Evolutionary conservation across 2,888 invertebrate genomes (phyloP), one percentile per base, ranked within the genome.

Genomic region (Aphidoletes aphidimyza): DNA sequence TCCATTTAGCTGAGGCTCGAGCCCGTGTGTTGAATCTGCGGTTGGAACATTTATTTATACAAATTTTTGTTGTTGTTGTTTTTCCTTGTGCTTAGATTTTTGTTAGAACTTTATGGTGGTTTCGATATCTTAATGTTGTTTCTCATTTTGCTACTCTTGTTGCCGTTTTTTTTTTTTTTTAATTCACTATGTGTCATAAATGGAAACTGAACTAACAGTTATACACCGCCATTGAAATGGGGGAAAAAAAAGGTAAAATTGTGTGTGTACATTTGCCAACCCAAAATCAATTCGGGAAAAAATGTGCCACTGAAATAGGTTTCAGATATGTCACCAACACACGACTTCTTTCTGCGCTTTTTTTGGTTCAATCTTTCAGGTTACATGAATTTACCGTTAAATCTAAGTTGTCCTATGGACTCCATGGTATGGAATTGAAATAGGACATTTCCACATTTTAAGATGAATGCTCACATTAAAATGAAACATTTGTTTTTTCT

Each of bases 311-410:
- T 69, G 69, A 69, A 69, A 69, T 30, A 69, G 9, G 34, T 69
- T 69, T 34, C 69, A 69, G 11, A 54, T 54, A 54, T 69, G 69
- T 69, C 69, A 69, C 14, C 34, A 30, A 26, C 69, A 69, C 69
- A 30, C 30, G 3, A n/a, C 22, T 5, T 54, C 14, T 54, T 22
- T 54, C 14, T 54, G n/a, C n/a, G n/a, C 54, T 14, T n/a, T 47
- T 17, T 47, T 17, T 47, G 9, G 6, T 19, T 19, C 39, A 8
- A 5, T 39, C 39, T 39, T 11, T 39, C 39, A n/a, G n/a, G n/a
- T n/a, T n/a, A n/a, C n/a, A n/a, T n/a, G n/a, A n/a, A n/a, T n/a
- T n/a, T n/a, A n/a, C n/a, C n/a, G n/a, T n/a, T n/a, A n/a, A n/a
- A n/a, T n/a, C n/a, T n/a, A n/a, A n/a, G n/a, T n/a, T n/a, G n/a